phyloP scores from a whole-genome alignment of 2,797 vertebrate genomes.

The Anguilla anguilla region DNA sequence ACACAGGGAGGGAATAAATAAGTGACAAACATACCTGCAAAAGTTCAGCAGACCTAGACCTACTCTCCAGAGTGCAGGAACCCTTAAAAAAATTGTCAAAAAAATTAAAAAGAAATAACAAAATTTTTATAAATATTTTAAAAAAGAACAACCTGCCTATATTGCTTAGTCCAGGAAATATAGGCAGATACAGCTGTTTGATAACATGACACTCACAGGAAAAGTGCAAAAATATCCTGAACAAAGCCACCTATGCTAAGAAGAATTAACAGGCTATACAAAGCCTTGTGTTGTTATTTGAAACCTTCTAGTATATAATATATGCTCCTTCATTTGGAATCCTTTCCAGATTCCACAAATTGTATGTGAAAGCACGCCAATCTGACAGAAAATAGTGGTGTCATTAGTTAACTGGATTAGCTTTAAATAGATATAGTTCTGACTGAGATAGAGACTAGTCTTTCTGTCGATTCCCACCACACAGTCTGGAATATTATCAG shows the following conservation, averaged over 20 bases:
- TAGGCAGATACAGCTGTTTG: not conserved
- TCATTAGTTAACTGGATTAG: not conserved
- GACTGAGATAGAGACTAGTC: not conserved
- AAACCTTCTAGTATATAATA: not conserved
- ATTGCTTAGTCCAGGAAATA: not conserved
- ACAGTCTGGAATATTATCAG: slow-evolving; percentile 62
- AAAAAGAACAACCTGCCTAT: not conserved
- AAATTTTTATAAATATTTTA: not conserved
- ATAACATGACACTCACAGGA: not conserved
- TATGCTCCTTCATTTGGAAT: not conserved
- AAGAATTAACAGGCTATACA: not conserved
- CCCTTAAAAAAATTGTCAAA: too few relatives aligned
- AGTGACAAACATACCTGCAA: not conserved
- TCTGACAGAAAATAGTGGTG: not conserved
- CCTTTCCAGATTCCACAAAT: not conserved
- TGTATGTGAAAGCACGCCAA: not conserved
- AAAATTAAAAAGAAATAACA: not conserved
- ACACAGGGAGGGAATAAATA: not conserved
- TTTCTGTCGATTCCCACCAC: slow-evolving; percentile 36
- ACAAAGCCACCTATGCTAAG: not conserved
- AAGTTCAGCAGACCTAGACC: not conserved
- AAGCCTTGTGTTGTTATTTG: not conserved
- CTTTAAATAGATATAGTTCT: not conserved
- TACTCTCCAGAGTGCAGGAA: not conserved
- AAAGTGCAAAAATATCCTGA: not conserved